phyloP scores from a whole-genome alignment of 2,888 invertebrate genomes.

The Acanthococcus lagerstroemiae region DNA sequence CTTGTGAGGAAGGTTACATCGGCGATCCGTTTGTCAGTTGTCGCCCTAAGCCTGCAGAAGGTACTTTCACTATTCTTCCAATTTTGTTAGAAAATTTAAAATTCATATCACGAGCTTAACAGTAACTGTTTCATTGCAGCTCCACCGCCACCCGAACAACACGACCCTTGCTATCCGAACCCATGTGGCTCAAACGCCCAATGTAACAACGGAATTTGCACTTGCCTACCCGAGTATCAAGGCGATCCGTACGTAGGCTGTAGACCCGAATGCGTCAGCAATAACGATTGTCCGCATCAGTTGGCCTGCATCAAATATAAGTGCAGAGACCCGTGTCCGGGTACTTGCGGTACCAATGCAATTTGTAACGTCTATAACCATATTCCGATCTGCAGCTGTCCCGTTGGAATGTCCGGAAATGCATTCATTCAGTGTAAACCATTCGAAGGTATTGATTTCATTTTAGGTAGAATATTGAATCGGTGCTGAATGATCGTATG shows the following conservation, averaged over 20 bases:
- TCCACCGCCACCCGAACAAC: constrained; percentile 41
- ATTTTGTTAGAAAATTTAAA: not conserved
- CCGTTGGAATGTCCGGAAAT: constrained; percentile 57
- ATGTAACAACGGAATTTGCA: constrained; percentile 70
- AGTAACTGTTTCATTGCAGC: constrained; percentile 49
- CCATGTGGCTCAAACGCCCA: constrained; percentile 79
- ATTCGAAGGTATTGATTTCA: constrained; percentile 20
- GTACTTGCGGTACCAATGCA: constrained; percentile 63
- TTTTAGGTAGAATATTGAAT: not conserved
- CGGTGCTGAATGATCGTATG: not conserved
- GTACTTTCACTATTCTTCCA: constrained; percentile 36
- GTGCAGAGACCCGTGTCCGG: constrained; percentile 60
- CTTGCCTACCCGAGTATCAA: constrained; percentile 50
- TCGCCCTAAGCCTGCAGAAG: constrained; percentile 34
- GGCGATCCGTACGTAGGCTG: constrained; percentile 58
- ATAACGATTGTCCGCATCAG: constrained; percentile 58
- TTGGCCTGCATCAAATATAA: constrained; percentile 60
- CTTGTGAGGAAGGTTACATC: constrained; percentile 45
- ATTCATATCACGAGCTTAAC: not conserved
- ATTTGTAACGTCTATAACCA: constrained; percentile 64
- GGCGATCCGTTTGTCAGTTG: constrained; percentile 44
- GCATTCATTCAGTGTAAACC: constrained; percentile 54
- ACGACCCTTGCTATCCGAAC: constrained; percentile 53
- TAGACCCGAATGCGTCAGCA: constrained; percentile 63
- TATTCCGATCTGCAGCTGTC: constrained; percentile 64